Evolutionary conservation across 2,113 vertebrate genomes (phyloP), one percentile per base, ranked within the genome.

Genomic region (Oncorhynchus mykiss): DNA sequence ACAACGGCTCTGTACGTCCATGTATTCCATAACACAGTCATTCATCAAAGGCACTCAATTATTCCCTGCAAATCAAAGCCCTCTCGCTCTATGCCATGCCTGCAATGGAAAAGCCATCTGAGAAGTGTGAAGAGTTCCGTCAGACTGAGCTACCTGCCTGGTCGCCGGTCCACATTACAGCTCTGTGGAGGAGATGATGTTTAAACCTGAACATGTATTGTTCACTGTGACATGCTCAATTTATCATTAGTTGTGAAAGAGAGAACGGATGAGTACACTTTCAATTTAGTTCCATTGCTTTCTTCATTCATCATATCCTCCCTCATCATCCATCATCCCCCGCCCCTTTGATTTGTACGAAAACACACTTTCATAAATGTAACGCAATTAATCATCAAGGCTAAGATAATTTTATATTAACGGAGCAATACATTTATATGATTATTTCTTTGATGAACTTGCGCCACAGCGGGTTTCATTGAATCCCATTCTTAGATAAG

Each of bases 211-310:
- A 86, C 94, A 77, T 93, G 94, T 94, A 96, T 97, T 98, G 96
- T 98, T 96, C 91, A 93, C 93, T 90, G 94, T 94, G 96, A 98
- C 97, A 96, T 94, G 96, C 96, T 96, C 97, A 96, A 96, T 98
- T 98, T 97, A 96, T 99, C 97, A 97, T 97, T 96, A 96, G 95
- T 96, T 97, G 96, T 96, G 95, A 96, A 96, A 94, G 92, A 90
- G 93, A 94, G 94, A 97, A 98, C 93, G 96, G 96, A 97, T 97
- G 97, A 97, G 96, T 97, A 96, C 96, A 97, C 97, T 97, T 99
- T 96, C 96, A 97, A 98, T 98, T 98, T 97, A 97, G 96, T 97
- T 96, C 95, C 91, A 95, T 94, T 93, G 96, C 94, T 95, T 96
- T 96, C 95, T 97, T 94, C 96, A 97, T 98, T 96, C 95, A 98